Percentiles rank a stretch among this genome's conserved stretches.
Conservation (phyloP, 2,888 invertebrate species). For the Nymphalis c-album region DNA sequence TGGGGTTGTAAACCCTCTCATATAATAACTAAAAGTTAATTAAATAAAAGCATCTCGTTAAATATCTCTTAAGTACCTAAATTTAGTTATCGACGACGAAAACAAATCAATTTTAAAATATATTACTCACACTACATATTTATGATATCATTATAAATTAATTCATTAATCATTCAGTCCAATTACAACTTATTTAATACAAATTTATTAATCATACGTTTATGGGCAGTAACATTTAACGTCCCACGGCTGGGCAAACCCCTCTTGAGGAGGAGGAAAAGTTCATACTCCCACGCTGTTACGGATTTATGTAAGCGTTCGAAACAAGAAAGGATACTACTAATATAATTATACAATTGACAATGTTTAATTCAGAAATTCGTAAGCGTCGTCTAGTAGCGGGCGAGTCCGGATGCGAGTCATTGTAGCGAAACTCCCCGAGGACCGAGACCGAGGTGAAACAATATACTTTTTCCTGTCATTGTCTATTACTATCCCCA, state of each 20-base stretch:
- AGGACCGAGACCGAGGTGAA: slow-evolving; percentile 56
- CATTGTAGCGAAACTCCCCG: slow-evolving; percentile 81
- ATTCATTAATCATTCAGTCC: too few species aligned
- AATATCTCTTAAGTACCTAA: neutral
- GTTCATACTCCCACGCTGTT: too few species aligned
- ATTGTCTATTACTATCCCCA: slow-evolving; percentile 56
- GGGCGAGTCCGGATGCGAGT: slow-evolving; percentile 73
- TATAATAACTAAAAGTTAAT: slow-evolving; percentile 59
- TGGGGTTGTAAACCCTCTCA: slow-evolving; percentile 69
- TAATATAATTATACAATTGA: slow-evolving; percentile 4
- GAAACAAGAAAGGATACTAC: neutral
- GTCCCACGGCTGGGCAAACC: too few species aligned
- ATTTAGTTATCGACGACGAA: too few species aligned
- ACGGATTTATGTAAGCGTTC: too few species aligned
- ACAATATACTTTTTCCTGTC: slow-evolving; percentile 78
- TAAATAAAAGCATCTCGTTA: slow-evolving; percentile 41
- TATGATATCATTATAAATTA: too few species aligned
- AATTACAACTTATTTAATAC: too few species aligned
- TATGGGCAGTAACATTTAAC: too few species aligned
- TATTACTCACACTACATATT: too few species aligned
- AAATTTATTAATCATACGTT: too few species aligned
- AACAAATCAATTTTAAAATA: too few species aligned
- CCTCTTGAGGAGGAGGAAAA: too few species aligned
- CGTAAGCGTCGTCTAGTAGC: slow-evolving; percentile 38
- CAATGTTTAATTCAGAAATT: slow-evolving; percentile 30